Conservation (phyloP, 2,888 invertebrate species). For the Bombyx huttoni region DNA sequence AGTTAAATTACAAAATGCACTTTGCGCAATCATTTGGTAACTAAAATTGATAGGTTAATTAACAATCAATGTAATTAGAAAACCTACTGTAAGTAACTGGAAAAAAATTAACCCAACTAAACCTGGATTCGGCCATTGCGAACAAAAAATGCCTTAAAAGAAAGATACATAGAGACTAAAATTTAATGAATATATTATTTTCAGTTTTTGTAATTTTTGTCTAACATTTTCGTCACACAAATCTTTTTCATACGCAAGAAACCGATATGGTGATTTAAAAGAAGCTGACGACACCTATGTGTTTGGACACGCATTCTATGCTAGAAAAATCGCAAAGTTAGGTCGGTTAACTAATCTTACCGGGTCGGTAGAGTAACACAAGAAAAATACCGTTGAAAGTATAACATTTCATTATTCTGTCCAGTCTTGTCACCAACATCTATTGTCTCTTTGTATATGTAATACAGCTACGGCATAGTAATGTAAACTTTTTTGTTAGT, state of each 20-base stretch:
- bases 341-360: slow-evolving; percentile 21
- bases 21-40: too few species aligned
- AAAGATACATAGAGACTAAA: too few species aligned
- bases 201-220: background rate
- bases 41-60: too few species aligned
- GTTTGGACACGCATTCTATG: background rate
- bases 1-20: too few species aligned
- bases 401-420: slow-evolving; percentile 40
- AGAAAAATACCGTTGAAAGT: slow-evolving; percentile 37
- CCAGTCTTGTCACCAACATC: slow-evolving; percentile 6
- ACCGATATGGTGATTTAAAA: background rate
- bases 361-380: slow-evolving; percentile 27
- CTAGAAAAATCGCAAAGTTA: background rate
- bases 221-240: background rate
- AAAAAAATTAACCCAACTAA: too few species aligned
- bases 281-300: background rate
- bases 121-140: too few species aligned
- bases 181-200: background rate
- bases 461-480: slow-evolving; percentile 4
- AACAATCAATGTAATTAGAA: too few species aligned
- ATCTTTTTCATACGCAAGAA: background rate
- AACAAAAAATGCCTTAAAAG: too few species aligned
- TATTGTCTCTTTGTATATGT: slow-evolving; percentile 29
- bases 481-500: slow-evolving; percentile 2
- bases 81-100: too few species aligned